Percentiles rank a stretch among this genome's conserved stretches.
Evolutionary conservation across 2,797 vertebrate species (phyloP).

Genomic region (Cuculus canorus): DNA sequence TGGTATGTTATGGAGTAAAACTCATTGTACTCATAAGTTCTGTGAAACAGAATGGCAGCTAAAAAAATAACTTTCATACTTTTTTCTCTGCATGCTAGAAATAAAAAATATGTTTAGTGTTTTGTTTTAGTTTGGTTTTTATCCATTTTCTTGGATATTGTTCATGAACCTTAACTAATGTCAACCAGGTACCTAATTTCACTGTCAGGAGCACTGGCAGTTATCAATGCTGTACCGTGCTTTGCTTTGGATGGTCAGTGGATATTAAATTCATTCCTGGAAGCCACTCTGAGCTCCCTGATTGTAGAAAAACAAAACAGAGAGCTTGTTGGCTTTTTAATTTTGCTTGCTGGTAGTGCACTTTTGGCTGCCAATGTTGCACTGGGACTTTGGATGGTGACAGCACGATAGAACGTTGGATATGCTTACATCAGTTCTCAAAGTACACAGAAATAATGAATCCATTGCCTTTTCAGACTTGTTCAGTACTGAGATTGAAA

Average conservation of each 20-base stretch:
- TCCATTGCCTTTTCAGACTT: conserved; percentile 45
- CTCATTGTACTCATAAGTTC: neutral
- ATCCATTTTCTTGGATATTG: neutral
- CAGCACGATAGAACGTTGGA: conserved; percentile 84
- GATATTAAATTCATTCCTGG: conserved; percentile 96
- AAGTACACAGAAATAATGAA: neutral
- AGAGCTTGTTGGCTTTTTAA: conserved; percentile 93
- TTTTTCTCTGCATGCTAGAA: neutral
- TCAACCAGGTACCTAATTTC: conserved; percentile 91
- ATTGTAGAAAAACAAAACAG: conserved; percentile 89
- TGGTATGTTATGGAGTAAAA: neutral
- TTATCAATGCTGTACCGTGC: conserved; percentile 97
- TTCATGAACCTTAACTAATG: conserved; percentile 73
- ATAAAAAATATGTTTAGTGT: neutral
- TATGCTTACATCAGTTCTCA: neutral
- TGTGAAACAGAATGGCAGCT: neutral
- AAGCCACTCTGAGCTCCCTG: conserved; percentile 88
- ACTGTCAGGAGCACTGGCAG: conserved; percentile 92
- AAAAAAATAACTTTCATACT: neutral
- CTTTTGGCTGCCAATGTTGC: conserved; percentile 93
- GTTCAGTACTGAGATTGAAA: conserved; percentile 29
- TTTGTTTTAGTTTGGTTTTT: neutral
- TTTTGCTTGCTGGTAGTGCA: conserved; percentile 87
- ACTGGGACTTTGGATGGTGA: conserved; percentile 97
- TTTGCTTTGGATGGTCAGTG: conserved; percentile 97